Evolutionary conservation across 2,113 vertebrate genomes (phyloP), one percentile per base, ranked within the genome.

Genomic region (Rattus norvegicus): DNA sequence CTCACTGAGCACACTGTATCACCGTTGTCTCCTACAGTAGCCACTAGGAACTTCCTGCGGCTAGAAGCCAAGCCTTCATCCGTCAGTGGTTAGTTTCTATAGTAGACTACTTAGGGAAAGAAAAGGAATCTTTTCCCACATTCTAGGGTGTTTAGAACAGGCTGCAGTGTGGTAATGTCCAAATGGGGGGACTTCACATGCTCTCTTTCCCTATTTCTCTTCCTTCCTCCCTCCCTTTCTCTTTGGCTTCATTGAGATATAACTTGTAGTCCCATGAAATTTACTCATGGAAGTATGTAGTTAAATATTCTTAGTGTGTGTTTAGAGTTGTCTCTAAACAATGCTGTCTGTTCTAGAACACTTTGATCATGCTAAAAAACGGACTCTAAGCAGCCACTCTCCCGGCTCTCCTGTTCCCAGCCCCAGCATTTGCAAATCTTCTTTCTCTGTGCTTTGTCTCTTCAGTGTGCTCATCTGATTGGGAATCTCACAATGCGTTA

Each of bases 241-340:
- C 84, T 94, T 49, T 69, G 52, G 19, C 30, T 96, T 92, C 92
- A 76, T n/a, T 77, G 54, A 94, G 63, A 76, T 77, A 79, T 93
- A 93, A 88, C 56, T 84, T 63, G 65, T 20, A 36, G 52, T 85
- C 2, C 13, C 47, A 92, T 93, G 67, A 92, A 81, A 59, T 77
- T 69, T 79, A 43, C 9, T 52, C 49, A 73, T 93, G 24, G 52
- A 88, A 91, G 20, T 65, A 20, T 43, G 22, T 63, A 91, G 33
- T 91, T 49, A 7, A 59, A 3, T 85, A 8, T 83, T 80, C 69
- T 67, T 85, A 81, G 36, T 63, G 9, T 70, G 7, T 94, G 43
- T 83, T 93, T 70, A 77, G 56, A 79, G 49, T 54, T 92, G 28
- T 87, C 30, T 86, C 4, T 47, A 92, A 17, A 24, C 30, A 76